A percentile compares a stretch with the other conserved stretches of the same genome.
Conservation (phyloP, 2,888 invertebrate genomes). For the Geotrupes spiniger region DNA sequence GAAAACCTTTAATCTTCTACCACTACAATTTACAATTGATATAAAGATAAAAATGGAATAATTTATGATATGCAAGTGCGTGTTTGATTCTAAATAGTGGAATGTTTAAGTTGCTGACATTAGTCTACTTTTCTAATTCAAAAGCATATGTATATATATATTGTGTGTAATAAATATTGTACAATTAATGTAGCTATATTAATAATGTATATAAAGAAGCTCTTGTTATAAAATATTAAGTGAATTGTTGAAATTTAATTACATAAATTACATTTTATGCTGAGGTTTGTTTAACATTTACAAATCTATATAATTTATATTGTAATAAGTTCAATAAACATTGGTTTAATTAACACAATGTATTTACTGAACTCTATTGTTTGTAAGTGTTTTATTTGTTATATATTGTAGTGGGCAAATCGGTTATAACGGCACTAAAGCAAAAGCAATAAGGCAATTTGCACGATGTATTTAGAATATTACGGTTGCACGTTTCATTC, state of each 20-base stretch:
- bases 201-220: constrained; percentile 2
- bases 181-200: constrained; percentile 9
- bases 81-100: too few relatives aligned
- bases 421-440: too few relatives aligned
- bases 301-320: constrained; percentile 21
- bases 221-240: constrained; percentile 29
- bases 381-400: not conserved
- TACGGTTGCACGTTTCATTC: too few relatives aligned
- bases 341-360: constrained; percentile 17
- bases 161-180: constrained; percentile 9
- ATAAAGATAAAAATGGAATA: not conserved
- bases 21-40: not conserved
- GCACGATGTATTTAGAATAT: too few relatives aligned
- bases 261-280: not conserved
- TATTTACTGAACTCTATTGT: not conserved
- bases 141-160: not conserved
- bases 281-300: constrained; percentile 16
- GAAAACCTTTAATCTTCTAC: too few relatives aligned
- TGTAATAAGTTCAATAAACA: constrained; percentile 20
- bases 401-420: too few relatives aligned
- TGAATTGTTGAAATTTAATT: constrained; percentile 29
- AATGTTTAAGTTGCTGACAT: too few relatives aligned
- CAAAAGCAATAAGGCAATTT: too few relatives aligned
- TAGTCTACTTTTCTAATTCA: too few relatives aligned
- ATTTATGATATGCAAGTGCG: too few relatives aligned